A percentile compares a stretch with the other conserved stretches of the same genome.
Evolutionary conservation across 2,797 vertebrate genomes (phyloP).

Genomic region (Rhinophrynus dorsalis): DNA sequence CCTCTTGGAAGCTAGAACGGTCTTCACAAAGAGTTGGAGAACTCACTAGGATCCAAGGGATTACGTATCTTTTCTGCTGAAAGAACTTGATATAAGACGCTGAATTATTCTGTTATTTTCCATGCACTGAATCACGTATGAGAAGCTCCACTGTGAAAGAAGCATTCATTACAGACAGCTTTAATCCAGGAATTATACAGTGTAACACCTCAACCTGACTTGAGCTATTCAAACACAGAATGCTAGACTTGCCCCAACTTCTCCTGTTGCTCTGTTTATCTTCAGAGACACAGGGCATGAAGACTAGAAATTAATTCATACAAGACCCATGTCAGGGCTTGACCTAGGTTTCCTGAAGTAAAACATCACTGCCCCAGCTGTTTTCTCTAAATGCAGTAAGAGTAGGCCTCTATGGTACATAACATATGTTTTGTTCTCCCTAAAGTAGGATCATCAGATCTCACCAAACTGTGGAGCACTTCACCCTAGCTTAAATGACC

Average conservation of each 20-base stretch:
- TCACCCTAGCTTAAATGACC: no score
- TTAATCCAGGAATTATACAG: conserved; percentile 17
- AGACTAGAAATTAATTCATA: conserved; percentile 35
- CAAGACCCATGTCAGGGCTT: conserved; percentile 35
- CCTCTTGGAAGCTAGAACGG: no score
- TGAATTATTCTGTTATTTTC: not conserved
- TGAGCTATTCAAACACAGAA: conserved; percentile 35
- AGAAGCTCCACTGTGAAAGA: conserved; percentile 10
- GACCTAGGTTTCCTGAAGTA: conserved; percentile 41
- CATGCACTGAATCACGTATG: not conserved
- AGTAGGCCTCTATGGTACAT: conserved; percentile 7
- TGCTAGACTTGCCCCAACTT: conserved; percentile 9
- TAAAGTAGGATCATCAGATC: no score
- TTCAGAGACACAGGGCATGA: conserved; percentile 22
- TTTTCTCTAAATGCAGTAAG: conserved; percentile 27
- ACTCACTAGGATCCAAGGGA: no score
- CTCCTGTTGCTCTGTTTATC: conserved; percentile 34
- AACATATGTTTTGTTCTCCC: conserved; percentile 26
- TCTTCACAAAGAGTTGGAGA: no score
- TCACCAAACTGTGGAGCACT: no score
- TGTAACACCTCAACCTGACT: conserved; percentile 14
- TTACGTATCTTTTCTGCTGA: conserved; percentile 1
- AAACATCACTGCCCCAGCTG: conserved; percentile 32
- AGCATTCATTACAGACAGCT: conserved; percentile 19
- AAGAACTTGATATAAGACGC: not conserved